Evolutionary conservation across 2,113 vertebrate species (phyloP).

Genomic region (Pterophyllum scalare): DNA sequence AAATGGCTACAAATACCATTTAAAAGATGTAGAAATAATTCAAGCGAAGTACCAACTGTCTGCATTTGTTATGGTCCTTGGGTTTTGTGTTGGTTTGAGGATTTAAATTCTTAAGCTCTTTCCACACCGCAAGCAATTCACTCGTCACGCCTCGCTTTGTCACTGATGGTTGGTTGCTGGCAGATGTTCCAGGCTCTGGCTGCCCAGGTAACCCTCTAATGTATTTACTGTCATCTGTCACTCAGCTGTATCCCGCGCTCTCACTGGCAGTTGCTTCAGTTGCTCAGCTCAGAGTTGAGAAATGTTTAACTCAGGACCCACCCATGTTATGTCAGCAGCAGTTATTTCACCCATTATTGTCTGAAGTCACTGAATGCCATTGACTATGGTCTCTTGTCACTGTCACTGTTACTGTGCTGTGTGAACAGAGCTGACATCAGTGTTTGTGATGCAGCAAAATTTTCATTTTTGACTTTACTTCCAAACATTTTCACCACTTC

Average conservation of each 20-base stretch:
- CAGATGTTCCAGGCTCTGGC: not conserved
- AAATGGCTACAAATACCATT: not conserved
- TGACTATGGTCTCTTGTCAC: no score
- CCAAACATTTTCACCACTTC: no score
- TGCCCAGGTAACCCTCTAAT: not conserved
- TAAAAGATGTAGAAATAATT: not conserved
- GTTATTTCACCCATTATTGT: no score
- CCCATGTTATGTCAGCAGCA: no score
- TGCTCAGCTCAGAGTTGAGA: not conserved
- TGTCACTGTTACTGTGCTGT: no score
- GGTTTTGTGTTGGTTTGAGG: not conserved
- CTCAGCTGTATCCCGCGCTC: not conserved
- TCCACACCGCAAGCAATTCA: not conserved
- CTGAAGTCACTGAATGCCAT: no score
- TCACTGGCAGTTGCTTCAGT: no score
- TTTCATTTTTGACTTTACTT: no score
- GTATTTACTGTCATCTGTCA: not conserved
- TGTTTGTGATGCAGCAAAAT: no score
- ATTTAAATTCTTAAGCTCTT: not conserved
- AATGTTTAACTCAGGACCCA: not conserved
- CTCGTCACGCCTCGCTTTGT: not conserved
- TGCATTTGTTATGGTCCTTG: not conserved
- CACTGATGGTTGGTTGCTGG: not conserved
- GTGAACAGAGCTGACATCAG: no score
- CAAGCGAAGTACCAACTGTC: not conserved